Evolutionary conservation across 2,797 vertebrate species (phyloP), one percentile per base, ranked within the genome.

Genomic region (Aulostomus chinensis): DNA sequence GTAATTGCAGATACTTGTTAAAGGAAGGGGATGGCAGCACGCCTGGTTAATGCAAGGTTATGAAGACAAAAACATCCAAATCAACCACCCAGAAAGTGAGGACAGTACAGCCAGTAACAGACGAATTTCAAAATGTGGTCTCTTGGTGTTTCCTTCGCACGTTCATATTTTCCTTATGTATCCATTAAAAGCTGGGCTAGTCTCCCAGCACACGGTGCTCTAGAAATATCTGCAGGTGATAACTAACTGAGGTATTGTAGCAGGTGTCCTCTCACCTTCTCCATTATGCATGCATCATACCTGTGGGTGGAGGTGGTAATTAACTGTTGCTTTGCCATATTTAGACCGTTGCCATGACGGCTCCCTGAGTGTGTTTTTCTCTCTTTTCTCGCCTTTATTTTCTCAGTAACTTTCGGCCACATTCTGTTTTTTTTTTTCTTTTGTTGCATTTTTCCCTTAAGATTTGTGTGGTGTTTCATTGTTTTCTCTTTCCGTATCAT

Each of bases 251-350:
- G 64, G 63, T 61, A 69, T 59, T 74, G 67, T 63, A 69, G 82
- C 85, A 86, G 83, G 75, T 84, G 83, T 84, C 76, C 78, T 77
- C 71, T 76, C 83, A 85, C 81, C 73, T 76, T 72, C 57, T 7
- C 54, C 69, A 66, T 76, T 75, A 76, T 75, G 54, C 37, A 68
- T 70, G 69, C 63, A 62, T 72, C 72, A 63, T 80, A 76, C 73
- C 71, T 84, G 83, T 85, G 75, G 78, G 82, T 61, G 75, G 80
- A 84, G 72, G 84, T 86, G 86, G 59, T 86, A 87, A 88, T 87
- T 87, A 89, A 78, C 81, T 76, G 77, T 81, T 84, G 80, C 67
- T 68, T 71, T 64, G 66, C 72, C 78, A 72, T 83, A 85, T 87
- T 86, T 86, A 85, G 77, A 73, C 46, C 13, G 72, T 87, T 83